A percentile compares a stretch with the other conserved stretches of the same genome.
These are phyloP conservation scores for Macrochelys suwanniensis DNA, from an alignment of 2,797 vertebrate genomes.

Conservation along the genomic window DNA sequence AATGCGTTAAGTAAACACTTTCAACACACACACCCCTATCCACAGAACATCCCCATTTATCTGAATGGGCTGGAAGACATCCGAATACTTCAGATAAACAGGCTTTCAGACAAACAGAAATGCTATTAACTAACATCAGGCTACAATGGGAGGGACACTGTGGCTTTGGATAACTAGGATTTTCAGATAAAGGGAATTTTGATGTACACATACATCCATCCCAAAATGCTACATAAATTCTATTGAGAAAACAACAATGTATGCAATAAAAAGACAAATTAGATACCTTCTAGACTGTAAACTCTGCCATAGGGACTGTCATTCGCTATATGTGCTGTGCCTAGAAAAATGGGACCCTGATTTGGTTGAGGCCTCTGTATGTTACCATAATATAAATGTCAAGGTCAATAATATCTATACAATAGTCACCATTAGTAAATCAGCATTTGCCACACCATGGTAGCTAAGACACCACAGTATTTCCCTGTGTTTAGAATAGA, in stretches of 20 bases:
- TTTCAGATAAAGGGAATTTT: too few relatives aligned
- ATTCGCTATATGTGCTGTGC: background rate
- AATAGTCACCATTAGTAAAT: background rate
- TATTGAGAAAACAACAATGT: background rate
- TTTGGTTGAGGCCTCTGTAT: background rate
- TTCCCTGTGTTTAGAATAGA: conserved; percentile 20
- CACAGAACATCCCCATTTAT: background rate
- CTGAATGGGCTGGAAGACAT: background rate
- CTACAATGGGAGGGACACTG: background rate
- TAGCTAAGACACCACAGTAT: background rate
- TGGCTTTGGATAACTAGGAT: background rate
- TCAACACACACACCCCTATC: background rate
- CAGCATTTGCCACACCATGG: background rate
- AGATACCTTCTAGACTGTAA: background rate
- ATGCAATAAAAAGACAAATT: background rate
- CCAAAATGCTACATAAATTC: background rate
- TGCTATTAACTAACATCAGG: background rate
- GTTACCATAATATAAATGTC: background rate
- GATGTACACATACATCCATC: background rate
- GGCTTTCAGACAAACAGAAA: background rate
- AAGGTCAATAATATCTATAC: background rate
- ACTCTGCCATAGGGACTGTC: background rate
- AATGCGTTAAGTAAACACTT: conserved; percentile 13
- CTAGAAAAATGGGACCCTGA: background rate
- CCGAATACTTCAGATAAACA: background rate